Base-by-base conservation (phyloP, 2,113 vertebrate genomes). In the Neolamprologus caudopunctatus region DNA sequence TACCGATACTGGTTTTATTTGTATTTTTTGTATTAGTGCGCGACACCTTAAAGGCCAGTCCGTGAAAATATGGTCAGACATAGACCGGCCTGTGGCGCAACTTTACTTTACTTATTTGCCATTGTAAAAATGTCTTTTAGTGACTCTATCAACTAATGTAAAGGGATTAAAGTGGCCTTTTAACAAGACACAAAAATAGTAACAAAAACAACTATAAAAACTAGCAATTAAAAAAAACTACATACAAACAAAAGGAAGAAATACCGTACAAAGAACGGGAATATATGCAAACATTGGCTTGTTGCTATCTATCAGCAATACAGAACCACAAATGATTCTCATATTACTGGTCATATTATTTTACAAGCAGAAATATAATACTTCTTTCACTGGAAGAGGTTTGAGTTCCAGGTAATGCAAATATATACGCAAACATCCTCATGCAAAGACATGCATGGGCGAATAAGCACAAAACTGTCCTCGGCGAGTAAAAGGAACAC, bases 191-290 rank as follows among this genome's bases (percentile, higher is more conserved):
- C 10, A 66, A 37, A 66, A 66, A 66, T 3, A 66, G 17, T 63
- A 63, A 33, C 58, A 63, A 63, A 63, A 63, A 63, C 2, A 63
- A 37, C 31, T 8, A 8, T 66, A 66, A 66, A 66, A 66, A 66
- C 31, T 66, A 35, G 31, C 31, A 66, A 35, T 35, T 0, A 2
- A 66, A 66, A 61, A 33, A n/a, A 37, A 37, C 10, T 66, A 63
- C 1, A 35, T 12, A 63, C 31, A 63, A 63, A 35, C 31, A 35
- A 1, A n/a, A 63, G 58, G 17, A 63, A 63, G 9, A 37, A 66
- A 66, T 66, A 4, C 1, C 0, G 5, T 58, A 5, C 10, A 8
- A 66, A 37, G 3, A 66, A 37, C 4, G 0, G 1, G 33, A 66
- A 37, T 66, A 66, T 66, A 66, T 37, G 33, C 33, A 66, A 37